phyloP scores from a whole-genome alignment of 2,113 vertebrate species.

The Syngnathoides biaculeatus region DNA sequence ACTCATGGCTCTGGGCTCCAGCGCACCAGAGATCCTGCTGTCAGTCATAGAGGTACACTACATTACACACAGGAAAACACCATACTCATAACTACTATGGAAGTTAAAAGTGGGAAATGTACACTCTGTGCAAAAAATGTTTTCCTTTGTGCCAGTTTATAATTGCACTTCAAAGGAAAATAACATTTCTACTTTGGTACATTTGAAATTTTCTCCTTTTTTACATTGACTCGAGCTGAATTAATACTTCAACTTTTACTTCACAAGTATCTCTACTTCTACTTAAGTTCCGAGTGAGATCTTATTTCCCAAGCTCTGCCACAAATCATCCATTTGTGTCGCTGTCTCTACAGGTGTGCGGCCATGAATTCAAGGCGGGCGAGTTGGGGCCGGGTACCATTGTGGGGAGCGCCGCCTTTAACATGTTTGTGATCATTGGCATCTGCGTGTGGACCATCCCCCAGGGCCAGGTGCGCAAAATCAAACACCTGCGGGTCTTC shows the following conservation, averaged over 20 bases:
- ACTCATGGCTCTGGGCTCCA: slow-evolving; percentile 91
- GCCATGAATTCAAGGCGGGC: slow-evolving; percentile 84
- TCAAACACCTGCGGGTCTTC: slow-evolving; percentile 94
- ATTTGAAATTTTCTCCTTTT: no score
- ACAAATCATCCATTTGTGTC: not conserved
- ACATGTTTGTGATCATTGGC: slow-evolving; percentile 96
- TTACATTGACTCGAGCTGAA: no score
- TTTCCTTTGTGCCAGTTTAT: not conserved
- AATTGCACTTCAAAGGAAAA: no score
- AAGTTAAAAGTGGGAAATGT: no score
- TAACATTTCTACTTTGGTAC: no score
- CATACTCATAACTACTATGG: not conserved
- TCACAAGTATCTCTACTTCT: not conserved
- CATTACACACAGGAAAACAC: slow-evolving; percentile 14
- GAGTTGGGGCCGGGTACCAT: slow-evolving; percentile 91
- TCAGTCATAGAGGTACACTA: slow-evolving; percentile 83
- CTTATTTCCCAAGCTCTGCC: not conserved
- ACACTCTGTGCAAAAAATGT: no score
- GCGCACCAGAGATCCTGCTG: slow-evolving; percentile 90
- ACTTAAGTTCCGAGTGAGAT: no score
- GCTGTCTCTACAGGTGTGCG: slow-evolving; percentile 77
- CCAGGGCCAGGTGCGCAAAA: slow-evolving; percentile 79
- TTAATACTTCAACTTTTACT: no score
- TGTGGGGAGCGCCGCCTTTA: slow-evolving; percentile 94
- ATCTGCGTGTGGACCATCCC: slow-evolving; percentile 92